Evolutionary conservation across 1,140 invertebrate species (phyloP).

Genomic region (Brachionus rubens): DNA sequence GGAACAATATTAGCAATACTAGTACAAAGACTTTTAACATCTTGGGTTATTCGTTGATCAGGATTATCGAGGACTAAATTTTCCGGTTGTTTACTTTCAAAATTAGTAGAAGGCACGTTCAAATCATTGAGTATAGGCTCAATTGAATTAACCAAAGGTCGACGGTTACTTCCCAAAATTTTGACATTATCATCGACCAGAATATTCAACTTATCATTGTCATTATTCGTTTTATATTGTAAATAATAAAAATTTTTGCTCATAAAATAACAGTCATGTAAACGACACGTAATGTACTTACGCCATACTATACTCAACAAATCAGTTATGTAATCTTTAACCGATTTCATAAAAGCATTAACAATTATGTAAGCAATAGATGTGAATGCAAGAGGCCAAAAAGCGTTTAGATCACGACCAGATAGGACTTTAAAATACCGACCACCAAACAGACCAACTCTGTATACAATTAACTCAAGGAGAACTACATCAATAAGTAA

Average conservation of each 20-base stretch:
- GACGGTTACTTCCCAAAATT: constrained; percentile 44
- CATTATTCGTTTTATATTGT: neutral
- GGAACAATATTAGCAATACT: constrained; percentile 62
- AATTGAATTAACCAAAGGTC: constrained; percentile 49
- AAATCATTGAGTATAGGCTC: constrained; percentile 45
- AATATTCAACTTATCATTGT: neutral
- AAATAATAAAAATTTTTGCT: constrained; percentile 44
- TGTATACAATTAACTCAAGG: constrained; percentile 58
- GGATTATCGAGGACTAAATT: constrained; percentile 44
- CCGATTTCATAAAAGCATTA: constrained; percentile 52
- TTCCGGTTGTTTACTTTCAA: neutral
- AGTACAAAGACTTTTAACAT: constrained; percentile 63
- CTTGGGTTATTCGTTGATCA: constrained; percentile 66
- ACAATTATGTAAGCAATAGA: constrained; percentile 60
- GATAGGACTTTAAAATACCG: constrained; percentile 63
- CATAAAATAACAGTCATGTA: constrained; percentile 34
- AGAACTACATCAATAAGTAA: constrained; percentile 1
- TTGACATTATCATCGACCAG: neutral
- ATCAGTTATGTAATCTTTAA: constrained; percentile 31
- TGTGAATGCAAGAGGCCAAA: constrained; percentile 56
- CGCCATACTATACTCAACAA: constrained; percentile 44
- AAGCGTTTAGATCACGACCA: constrained; percentile 60
- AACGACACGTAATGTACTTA: constrained; percentile 17
- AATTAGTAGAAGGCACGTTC: neutral
- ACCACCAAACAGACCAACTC: constrained; percentile 63